Base-by-base conservation (phyloP, 2,888 invertebrate genomes). In the Patella pellucida region DNA sequence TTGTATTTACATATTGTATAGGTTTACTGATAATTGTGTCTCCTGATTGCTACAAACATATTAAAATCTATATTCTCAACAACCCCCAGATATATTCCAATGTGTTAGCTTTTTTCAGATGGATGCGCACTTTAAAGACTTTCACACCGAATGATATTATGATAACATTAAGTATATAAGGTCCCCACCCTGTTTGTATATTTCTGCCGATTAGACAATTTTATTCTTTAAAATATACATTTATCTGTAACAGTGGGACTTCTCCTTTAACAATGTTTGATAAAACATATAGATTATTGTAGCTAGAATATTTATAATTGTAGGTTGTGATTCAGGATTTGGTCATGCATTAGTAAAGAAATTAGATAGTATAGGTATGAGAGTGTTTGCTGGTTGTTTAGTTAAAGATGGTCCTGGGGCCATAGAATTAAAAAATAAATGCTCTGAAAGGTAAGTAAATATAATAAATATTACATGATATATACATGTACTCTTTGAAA, bases 261-360 rank as follows among this genome's bases (percentile, higher is more conserved):
- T 68, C 15, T 68, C 5, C 23, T 68, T 67, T 12, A 67, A 68
- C 23, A n/a, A 19, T 15, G 23, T 1, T 27, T 27, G 51, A 7
- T 4, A 9, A 27, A 52, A 41, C 19, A 71, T 41, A 9, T 78
- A 50, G 9, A 41, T n/a, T n/a, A n/a, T n/a, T 41, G 31, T 41
- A 41, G 31, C 7, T 9, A 9, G 41, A 19, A 11, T 62, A 12
- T 62, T 12, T 62, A 9, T 62, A 7, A 71, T 81, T 82, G 5
- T 76, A 90, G 90, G 90, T 31, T 90, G 91, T 85, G 90, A 90
- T 76, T 84, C 83, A 79, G 90, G 91, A 14, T 89, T 90, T 85
- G 90, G 91, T 23, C 81, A 87, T 81, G 86, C 86, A 4, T 80
- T 90, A n/a, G 89, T 86, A 41, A 84, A 85, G 76, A 88, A 89